Evolutionary conservation across 2,113 vertebrate species (phyloP), one percentile per base, ranked within the genome.

Genomic region (Morone saxatilis): DNA sequence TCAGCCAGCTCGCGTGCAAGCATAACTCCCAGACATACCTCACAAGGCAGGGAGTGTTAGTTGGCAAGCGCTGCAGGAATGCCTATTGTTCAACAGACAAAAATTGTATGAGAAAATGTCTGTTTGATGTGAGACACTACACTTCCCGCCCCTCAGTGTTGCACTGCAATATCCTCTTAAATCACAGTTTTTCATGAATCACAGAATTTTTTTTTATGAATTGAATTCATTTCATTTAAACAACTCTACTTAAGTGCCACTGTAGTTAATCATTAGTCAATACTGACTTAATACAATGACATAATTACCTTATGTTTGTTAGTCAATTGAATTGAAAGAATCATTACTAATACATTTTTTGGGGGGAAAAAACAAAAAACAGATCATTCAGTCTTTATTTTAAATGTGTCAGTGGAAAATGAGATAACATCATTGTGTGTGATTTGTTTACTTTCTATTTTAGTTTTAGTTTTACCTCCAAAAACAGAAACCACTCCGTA

Each of bases 51-150:
- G 86, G 86, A 90, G 90, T 86, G 82, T 78, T 74, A 50, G 57
- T 53, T 90, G 89, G 83, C 86, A 85, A 80, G 72, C 5, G 11
- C 73, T 65, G 74, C 74, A 86, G 88, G 88, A 93, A 93, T 92
- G 90, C 80, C 78, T 84, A 80, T 83, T 92, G 89, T 93, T 85
- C 78, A 78, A 9, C 62, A 82, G 36, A 88, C 61, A 69, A 72
- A 86, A 83, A 70, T 71, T 20, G 7, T 61, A 60, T 79, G 71
- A 83, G 84, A 90, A 82, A 72, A 9, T 56, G 48, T 85, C 68
- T 31, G 17, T 86, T 80, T 78, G 76, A 79, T 86, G 45, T 19
- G 51, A 83, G n/a, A 61, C 11, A 41, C 4, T 17, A 59, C 13
- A 16, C 48, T 59, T 80, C 84, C 59, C 36, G 54, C 31, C 41